Evolutionary conservation across 92 coral and sea anemone species (phyloP).

Genomic region (Hydrozoanthus gracilis): DNA sequence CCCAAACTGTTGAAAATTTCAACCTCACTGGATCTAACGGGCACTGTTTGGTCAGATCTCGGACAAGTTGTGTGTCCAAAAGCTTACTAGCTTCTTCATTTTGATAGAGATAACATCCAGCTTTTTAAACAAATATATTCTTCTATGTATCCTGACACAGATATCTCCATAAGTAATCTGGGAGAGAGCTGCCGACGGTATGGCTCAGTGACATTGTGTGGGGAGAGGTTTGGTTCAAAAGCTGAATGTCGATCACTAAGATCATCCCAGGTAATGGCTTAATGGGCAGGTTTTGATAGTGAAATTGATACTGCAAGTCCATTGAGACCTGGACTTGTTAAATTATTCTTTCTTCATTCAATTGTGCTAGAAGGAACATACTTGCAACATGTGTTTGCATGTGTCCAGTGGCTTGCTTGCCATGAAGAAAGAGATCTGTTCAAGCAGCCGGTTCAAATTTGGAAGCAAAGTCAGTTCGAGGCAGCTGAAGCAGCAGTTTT

Average conservation of each 20-base stretch:
- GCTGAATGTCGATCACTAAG: not conserved
- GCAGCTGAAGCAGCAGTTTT: slow-evolving; percentile 3
- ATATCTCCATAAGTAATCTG: not conserved
- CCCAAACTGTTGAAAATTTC: slow-evolving; percentile 25
- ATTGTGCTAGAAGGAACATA: not conserved
- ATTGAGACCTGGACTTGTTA: not conserved
- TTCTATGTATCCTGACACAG: not conserved
- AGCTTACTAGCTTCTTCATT: slow-evolving; percentile 17
- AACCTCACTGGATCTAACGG: not conserved
- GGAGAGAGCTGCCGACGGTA: slow-evolving; percentile 24
- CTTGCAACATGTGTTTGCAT: not conserved
- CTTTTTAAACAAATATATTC: slow-evolving; percentile 23
- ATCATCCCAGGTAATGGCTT: not conserved
- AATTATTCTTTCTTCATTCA: too few species aligned
- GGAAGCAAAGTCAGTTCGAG: not conserved
- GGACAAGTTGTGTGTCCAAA: slow-evolving; percentile 14
- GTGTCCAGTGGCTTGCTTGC: slow-evolving; percentile 1
- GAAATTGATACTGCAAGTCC: not conserved
- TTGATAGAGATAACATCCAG: slow-evolving; percentile 22
- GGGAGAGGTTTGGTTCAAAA: slow-evolving; percentile 12
- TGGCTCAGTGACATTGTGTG: slow-evolving; percentile 1
- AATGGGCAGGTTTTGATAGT: not conserved
- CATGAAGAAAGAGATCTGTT: slow-evolving; percentile 12
- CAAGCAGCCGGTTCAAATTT: not conserved
- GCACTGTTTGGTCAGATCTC: slow-evolving; percentile 25